Percentiles rank a stretch among this genome's conserved stretches.
These are phyloP conservation scores for Cydia amplana DNA, from an alignment of 1,140 invertebrate genomes.

Conservation along the genomic window DNA sequence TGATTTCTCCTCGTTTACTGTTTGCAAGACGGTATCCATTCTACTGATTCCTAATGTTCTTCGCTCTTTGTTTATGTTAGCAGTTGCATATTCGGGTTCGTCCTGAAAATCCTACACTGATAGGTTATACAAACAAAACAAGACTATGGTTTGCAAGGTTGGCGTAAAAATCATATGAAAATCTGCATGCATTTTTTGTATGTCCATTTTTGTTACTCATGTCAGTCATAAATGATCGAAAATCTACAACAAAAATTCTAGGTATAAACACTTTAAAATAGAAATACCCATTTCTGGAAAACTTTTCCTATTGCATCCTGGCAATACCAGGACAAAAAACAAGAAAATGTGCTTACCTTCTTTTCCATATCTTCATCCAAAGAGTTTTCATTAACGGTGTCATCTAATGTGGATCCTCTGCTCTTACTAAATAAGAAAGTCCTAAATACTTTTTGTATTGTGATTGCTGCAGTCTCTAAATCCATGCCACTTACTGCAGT, in stretches of 20 bases:
- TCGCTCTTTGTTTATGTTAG: slow-evolving; percentile 55
- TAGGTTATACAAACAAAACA: not conserved
- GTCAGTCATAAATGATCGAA: no score
- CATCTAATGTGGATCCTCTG: slow-evolving; percentile 66
- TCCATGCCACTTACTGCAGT: slow-evolving; percentile 56
- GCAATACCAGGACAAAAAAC: not conserved
- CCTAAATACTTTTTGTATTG: slow-evolving; percentile 74
- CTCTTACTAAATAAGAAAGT: slow-evolving; percentile 68
- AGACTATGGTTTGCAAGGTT: not conserved
- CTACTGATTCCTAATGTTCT: slow-evolving; percentile 59
- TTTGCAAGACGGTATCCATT: slow-evolving; percentile 74
- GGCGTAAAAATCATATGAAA: no score
- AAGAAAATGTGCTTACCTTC: slow-evolving; percentile 47
- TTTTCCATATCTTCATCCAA: slow-evolving; percentile 53
- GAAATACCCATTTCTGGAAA: not conserved
- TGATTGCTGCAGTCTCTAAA: slow-evolving; percentile 71
- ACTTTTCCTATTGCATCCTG: not conserved
- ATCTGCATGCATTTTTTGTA: no score
- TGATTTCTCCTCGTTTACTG: slow-evolving; percentile 75
- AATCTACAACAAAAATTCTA: no score
- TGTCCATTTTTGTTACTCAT: no score
- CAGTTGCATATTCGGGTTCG: slow-evolving; percentile 39
- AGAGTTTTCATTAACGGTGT: slow-evolving; percentile 56
- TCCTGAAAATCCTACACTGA: slow-evolving; percentile 48
- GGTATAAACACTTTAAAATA: no score